Percentiles rank a stretch among this genome's conserved stretches.
phyloP scores from a whole-genome alignment of 2,113 vertebrate species.

The Rhinolophus sinicus region DNA sequence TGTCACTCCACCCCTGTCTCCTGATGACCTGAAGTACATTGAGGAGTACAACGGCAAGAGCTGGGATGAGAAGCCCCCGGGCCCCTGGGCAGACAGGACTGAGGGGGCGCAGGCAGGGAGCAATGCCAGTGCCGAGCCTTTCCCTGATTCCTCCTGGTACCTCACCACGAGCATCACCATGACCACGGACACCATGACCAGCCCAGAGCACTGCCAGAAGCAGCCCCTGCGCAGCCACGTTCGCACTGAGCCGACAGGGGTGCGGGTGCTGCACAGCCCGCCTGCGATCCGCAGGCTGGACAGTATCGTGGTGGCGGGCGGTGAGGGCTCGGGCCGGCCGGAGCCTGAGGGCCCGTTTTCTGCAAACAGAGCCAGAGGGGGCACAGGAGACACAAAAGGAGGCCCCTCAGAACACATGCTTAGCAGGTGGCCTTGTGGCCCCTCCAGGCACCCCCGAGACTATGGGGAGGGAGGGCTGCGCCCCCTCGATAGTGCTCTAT shows the following conservation, averaged over 20 bases:
- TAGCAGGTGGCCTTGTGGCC: conserved; percentile 90
- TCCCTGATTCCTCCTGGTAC: conserved; percentile 93
- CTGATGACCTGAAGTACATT: conserved; percentile 98
- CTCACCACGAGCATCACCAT: conserved; percentile 96
- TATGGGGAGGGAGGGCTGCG: conserved; percentile 84
- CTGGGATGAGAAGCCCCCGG: conserved; percentile 90
- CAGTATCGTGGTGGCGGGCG: conserved; percentile 69
- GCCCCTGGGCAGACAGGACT: conserved; percentile 88
- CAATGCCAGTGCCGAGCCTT: conserved; percentile 83
- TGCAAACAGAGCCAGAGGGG: conserved; percentile 87
- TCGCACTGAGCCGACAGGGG: conserved; percentile 87
- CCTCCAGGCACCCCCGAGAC: conserved; percentile 88
- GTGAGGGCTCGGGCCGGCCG: conserved; percentile 76
- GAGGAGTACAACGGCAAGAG: conserved; percentile 96
- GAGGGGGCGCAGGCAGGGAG: conserved; percentile 83
- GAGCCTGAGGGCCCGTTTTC: conserved; percentile 90
- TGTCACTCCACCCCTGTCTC: conserved; percentile 95
- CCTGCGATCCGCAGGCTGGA: conserved; percentile 84
- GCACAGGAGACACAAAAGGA: conserved; percentile 82
- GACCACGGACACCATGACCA: conserved; percentile 95
- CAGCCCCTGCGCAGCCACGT: conserved; percentile 85
- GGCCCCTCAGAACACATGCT: conserved; percentile 87
- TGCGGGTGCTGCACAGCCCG: conserved; percentile 91
- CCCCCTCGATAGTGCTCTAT: conserved; percentile 87
- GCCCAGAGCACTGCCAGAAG: conserved; percentile 94